Percentiles rank a stretch among this genome's conserved stretches.
phyloP scores from a whole-genome alignment of 2,888 invertebrate genomes.

The Serripes groenlandicus region DNA sequence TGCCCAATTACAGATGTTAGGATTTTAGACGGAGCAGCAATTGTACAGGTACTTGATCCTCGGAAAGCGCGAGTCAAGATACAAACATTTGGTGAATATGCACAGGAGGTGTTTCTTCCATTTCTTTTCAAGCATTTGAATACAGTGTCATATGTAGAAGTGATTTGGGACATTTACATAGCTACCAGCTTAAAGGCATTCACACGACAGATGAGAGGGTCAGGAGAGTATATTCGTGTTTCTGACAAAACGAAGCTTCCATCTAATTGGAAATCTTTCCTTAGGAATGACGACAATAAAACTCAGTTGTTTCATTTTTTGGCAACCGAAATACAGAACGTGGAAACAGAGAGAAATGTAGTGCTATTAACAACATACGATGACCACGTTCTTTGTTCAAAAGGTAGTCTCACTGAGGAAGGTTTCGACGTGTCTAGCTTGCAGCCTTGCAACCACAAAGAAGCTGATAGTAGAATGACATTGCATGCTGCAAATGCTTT shows the following conservation, averaged over 20 bases:
- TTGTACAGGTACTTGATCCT: not conserved
- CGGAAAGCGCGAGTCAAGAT: not conserved
- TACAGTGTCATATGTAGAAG: not conserved
- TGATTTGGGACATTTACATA: not conserved
- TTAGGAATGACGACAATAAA: slow-evolving; percentile 53
- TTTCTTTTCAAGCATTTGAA: not conserved
- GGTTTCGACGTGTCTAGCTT: slow-evolving; percentile 11
- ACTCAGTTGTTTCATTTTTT: slow-evolving; percentile 40
- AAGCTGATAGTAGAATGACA: slow-evolving; percentile 58
- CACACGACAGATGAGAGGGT: slow-evolving; percentile 21
- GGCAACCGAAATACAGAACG: not conserved
- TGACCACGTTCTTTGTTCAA: not conserved
- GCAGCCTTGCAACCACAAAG: slow-evolving; percentile 58
- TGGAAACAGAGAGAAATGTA: not conserved
- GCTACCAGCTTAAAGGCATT: not conserved
- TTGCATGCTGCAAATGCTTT: slow-evolving; percentile 45
- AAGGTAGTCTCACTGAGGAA: not conserved
- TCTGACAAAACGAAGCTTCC: slow-evolving; percentile 29
- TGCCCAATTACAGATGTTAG: not conserved
- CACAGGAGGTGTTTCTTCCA: not conserved
- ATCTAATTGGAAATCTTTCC: slow-evolving; percentile 48
- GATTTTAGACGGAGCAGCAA: not conserved
- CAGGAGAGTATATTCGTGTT: slow-evolving; percentile 24
- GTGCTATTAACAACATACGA: not conserved
- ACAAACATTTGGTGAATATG: slow-evolving; percentile 3